Evolutionary conservation across 2,888 invertebrate genomes (phyloP), one percentile per base, ranked within the genome.

Genomic region (Trypoxylon attenuatum): DNA sequence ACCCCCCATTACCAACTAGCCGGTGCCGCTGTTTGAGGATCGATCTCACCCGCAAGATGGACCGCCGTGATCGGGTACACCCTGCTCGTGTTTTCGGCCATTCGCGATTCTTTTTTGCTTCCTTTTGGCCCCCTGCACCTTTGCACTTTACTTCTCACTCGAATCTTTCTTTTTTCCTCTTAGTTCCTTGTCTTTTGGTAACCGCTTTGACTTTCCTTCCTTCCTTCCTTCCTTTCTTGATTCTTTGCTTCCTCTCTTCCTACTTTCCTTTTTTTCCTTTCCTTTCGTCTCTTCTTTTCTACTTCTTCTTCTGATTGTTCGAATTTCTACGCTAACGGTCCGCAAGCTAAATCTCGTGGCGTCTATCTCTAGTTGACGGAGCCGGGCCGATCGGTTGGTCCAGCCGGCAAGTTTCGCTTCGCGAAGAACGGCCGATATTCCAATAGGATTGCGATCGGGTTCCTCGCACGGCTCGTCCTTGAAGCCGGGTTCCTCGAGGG

Each of bases 1-100:
- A 82, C 80, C 84, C 84, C 85, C 85, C 87, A 86, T 87, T 85
- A 86, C 86, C 86, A 85, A 77, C 71, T 78, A 76, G 74, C 84
- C 79, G 76, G 68, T 74, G 75, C 73, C 73, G 71, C 69, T 69
- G 71, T 75, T 75, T 79, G 74, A 73, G 75, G 76, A 79, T 79
- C 77, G 76, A 81, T 78, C 77, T 77, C 76, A 73, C 73, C 77
- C 75, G 59, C 76, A 63, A 66, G 72, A 69, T 76, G 73, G 75
- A 79, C 76, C 77, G 68, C 77, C 77, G 73, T 73, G 61, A 72
- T 66, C 76, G 70, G 77, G 73, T 71, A 72, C 76, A 78, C 77
- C 76, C 78, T 61, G 69, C 70, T 77, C 74, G 67, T 69, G 55
- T 71, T 79, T 64, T 78, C 79, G 80, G 83, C 83, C 84, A 84